A percentile compares a stretch with the other conserved stretches of the same genome.
phyloP scores from a whole-genome alignment of 2,113 vertebrate species.

The Petaurus breviceps region DNA sequence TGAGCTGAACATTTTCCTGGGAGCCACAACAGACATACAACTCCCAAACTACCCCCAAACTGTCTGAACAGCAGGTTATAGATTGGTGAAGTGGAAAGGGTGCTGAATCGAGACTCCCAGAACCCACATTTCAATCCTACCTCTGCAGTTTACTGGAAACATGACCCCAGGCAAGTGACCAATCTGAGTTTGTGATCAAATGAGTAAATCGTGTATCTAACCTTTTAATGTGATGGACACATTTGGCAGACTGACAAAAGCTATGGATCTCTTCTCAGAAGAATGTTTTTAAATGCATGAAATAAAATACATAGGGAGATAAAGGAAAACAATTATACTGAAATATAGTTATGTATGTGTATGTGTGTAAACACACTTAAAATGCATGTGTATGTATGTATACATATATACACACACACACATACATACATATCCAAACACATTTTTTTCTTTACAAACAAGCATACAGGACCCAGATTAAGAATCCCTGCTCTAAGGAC shows the following conservation, averaged over 20 bases:
- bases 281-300: background rate
- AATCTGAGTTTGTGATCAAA: background rate
- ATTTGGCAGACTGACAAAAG: background rate
- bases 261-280: background rate
- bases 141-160: background rate
- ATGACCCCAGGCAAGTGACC: background rate
- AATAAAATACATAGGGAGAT: background rate
- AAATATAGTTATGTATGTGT: background rate
- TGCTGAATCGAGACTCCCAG: background rate
- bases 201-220: background rate
- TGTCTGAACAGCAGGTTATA: background rate
- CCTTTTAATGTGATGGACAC: background rate
- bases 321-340: background rate
- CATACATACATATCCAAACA: no score
- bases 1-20: background rate
- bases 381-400: no score
- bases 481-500: background rate
- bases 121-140: background rate
- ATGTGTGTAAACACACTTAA: no score
- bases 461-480: background rate
- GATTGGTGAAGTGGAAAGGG: background rate
- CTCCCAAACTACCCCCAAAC: background rate
- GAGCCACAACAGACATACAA: background rate
- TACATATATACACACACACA: no score
- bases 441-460: background rate